phyloP scores from a whole-genome alignment of 2,888 invertebrate species.

The Conus canariensis region DNA sequence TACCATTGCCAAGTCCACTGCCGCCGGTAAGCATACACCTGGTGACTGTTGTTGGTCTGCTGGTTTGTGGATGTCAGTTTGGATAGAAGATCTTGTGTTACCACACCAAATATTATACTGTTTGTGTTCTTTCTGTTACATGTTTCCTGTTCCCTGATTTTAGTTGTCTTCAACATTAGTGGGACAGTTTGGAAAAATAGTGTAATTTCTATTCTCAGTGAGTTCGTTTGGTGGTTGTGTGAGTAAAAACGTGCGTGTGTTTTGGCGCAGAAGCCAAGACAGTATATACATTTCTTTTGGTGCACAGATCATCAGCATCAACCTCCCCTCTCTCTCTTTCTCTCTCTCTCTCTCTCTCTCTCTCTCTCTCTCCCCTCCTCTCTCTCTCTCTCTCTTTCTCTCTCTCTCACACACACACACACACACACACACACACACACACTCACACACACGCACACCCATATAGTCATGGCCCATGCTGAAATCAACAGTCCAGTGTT shows the following conservation, averaged over 20 bases:
- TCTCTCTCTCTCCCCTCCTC: not conserved
- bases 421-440: too few relatives aligned
- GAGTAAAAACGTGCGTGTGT: too few relatives aligned
- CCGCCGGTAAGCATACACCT: constrained; percentile 52
- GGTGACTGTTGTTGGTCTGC: not conserved
- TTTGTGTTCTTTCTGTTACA: not conserved
- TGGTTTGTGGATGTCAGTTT: too few relatives aligned
- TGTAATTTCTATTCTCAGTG: too few relatives aligned
- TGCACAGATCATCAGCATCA: not conserved
- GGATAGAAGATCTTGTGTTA: too few relatives aligned
- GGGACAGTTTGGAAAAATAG: too few relatives aligned
- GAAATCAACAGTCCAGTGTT: too few relatives aligned
- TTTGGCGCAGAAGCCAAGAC: not conserved
- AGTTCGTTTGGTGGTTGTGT: too few relatives aligned
- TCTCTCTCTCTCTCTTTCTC: not conserved
- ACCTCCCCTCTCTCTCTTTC: not conserved
- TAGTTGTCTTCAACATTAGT: too few relatives aligned
- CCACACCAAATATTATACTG: too few relatives aligned
- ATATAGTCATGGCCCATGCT: too few relatives aligned
- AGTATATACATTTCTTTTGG: not conserved
- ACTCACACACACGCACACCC: too few relatives aligned
- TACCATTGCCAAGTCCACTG: constrained; percentile 56
- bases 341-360: not conserved
- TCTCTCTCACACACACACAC: not conserved
- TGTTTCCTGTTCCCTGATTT: not conserved